Evolutionary conservation across 2,888 invertebrate species (phyloP).

Genomic region (Poecilobothrus nobilitatus): DNA sequence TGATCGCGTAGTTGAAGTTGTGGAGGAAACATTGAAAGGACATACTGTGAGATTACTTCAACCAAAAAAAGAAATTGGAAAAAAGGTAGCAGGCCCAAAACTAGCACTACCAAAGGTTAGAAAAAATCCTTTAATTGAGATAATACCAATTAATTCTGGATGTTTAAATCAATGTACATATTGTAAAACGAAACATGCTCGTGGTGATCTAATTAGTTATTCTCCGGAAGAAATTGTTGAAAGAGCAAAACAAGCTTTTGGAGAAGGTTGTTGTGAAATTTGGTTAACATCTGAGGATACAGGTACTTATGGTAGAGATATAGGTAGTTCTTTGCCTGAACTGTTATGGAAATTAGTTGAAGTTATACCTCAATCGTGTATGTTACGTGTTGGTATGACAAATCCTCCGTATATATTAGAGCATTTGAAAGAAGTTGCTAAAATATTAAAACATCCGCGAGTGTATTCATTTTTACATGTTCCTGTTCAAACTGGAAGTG

Average conservation of each 20-base stretch:
- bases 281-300: constrained; percentile 99
- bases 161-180: constrained; percentile 98
- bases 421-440: constrained; percentile 81
- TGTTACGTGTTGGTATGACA: constrained; percentile 91
- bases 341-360: constrained; percentile 78
- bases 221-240: constrained; percentile 80
- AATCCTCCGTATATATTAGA: constrained; percentile 98
- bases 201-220: constrained; percentile 95
- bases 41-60: constrained; percentile 68
- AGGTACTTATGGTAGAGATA: constrained; percentile 94
- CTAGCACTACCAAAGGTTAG: constrained; percentile 87
- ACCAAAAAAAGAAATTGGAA: constrained; percentile 70
- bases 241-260: constrained; percentile 75
- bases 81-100: constrained; percentile 78
- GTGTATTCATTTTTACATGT: constrained; percentile 96
- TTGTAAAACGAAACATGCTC: constrained; percentile 95
- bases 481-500: constrained; percentile 96
- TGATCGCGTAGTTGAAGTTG: constrained; percentile 92
- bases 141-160: constrained; percentile 91
- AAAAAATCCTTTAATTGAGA: constrained; percentile 92
- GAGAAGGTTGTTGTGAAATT: constrained; percentile 89
- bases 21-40: constrained; percentile 94
- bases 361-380: constrained; percentile 53
- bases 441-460: constrained; percentile 75
- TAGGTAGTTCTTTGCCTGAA: constrained; percentile 78